Conservation (phyloP, 2,888 invertebrate species). For the Pomacea canaliculata region DNA sequence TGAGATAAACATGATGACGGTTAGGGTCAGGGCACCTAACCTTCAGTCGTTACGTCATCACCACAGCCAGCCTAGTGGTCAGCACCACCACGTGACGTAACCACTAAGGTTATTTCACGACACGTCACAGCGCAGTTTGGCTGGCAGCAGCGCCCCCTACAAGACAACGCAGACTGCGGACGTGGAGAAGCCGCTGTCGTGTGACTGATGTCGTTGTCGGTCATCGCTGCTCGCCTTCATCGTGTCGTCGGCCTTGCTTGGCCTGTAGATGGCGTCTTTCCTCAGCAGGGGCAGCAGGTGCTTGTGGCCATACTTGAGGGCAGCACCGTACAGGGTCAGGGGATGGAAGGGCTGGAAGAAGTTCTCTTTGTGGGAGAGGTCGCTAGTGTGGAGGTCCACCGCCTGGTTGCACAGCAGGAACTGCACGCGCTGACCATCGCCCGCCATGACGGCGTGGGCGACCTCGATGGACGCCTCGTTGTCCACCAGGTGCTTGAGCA, state of each 20-base stretch:
- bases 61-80: too few relatives aligned
- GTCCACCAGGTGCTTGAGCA: constrained; percentile 50
- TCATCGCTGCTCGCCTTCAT: not conserved
- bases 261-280: constrained; percentile 4
- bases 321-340: constrained; percentile 57
- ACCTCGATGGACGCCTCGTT: constrained; percentile 61
- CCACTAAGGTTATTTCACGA: too few relatives aligned
- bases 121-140: too few relatives aligned
- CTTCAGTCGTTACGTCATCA: too few relatives aligned
- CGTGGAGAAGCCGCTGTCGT: not conserved
- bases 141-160: not conserved
- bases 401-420: constrained; percentile 52
- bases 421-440: constrained; percentile 59
- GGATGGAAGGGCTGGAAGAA: constrained; percentile 55
- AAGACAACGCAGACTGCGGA: constrained; percentile 1
- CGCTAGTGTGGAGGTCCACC: constrained; percentile 55
- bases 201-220: not conserved
- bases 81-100: too few relatives aligned
- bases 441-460: constrained; percentile 66
- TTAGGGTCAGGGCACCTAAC: too few relatives aligned
- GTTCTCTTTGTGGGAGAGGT: constrained; percentile 57
- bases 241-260: not conserved
- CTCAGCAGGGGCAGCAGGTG: constrained; percentile 55
- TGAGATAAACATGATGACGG: too few relatives aligned
- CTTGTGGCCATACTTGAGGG: constrained; percentile 59